A percentile compares a stretch with the other conserved stretches of the same genome.
These are phyloP conservation scores for Hippoglossus hippoglossus DNA, from an alignment of 2,797 vertebrate genomes.

Conservation along the genomic window DNA sequence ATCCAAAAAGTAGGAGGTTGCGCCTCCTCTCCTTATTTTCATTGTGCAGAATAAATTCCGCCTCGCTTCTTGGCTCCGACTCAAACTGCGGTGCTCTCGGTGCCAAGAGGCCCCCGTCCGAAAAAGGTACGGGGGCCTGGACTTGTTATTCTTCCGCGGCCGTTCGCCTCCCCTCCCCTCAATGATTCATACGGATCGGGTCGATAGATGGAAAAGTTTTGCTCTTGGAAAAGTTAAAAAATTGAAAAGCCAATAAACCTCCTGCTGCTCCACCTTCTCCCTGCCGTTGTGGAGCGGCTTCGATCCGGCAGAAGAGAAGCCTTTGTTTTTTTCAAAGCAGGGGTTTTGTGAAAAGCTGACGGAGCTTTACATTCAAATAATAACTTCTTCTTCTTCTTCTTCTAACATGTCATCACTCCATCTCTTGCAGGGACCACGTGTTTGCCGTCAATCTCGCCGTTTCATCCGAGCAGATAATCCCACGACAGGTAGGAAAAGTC, in stretches of 20 bases:
- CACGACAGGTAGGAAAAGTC: conserved; percentile 84
- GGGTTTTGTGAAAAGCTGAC: conserved; percentile 15
- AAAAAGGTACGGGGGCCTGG: conserved; percentile 40
- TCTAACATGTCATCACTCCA: background rate
- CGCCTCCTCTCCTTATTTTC: conserved; percentile 36
- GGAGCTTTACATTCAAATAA: conserved; percentile 17
- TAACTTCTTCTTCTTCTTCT: background rate
- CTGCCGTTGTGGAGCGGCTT: conserved; percentile 24
- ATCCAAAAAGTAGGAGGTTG: conserved; percentile 46
- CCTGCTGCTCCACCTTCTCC: conserved; percentile 30
- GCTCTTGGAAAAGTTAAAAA: conserved; percentile 24
- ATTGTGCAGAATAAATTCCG: conserved; percentile 48
- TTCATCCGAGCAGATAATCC: conserved; percentile 86
- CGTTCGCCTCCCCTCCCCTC: conserved; percentile 38
- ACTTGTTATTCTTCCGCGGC: conserved; percentile 60
- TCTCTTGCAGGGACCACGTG: conserved; percentile 90
- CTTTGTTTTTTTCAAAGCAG: background rate
- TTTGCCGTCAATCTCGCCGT: conserved; percentile 90
- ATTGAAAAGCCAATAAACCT: conserved; percentile 39
- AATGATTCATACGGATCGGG: conserved; percentile 43
- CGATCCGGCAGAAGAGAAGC: conserved; percentile 17
- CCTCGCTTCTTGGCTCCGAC: conserved; percentile 29
- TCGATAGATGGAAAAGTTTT: conserved; percentile 41
- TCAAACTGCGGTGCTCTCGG: conserved; percentile 32
- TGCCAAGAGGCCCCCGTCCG: conserved; percentile 50